Evolutionary conservation across 1,140 invertebrate genomes (phyloP).

Genomic region (Lasioglossum albipes): DNA sequence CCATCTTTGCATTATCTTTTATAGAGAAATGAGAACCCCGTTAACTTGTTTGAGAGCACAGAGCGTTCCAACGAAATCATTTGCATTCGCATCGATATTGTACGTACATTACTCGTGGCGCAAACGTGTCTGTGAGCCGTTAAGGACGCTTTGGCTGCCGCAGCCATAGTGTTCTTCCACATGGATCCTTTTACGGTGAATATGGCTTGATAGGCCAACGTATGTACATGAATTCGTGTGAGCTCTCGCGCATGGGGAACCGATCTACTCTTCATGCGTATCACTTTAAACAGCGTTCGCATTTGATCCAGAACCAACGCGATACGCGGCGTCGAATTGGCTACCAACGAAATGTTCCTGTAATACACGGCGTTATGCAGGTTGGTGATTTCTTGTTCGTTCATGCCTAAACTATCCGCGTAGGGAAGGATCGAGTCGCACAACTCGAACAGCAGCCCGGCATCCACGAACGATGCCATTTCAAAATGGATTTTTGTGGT

Average conservation of each 20-base stretch:
- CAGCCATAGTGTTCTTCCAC: slow-evolving; percentile 89
- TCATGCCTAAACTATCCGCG: slow-evolving; percentile 94
- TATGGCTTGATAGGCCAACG: slow-evolving; percentile 92
- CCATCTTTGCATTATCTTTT: no score
- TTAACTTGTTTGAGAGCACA: no score
- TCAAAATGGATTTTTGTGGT: slow-evolving; percentile 90
- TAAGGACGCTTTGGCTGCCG: slow-evolving; percentile 91
- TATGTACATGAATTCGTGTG: slow-evolving; percentile 92
- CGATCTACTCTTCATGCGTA: slow-evolving; percentile 77
- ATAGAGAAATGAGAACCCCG: no score
- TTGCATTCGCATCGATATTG: not conserved
- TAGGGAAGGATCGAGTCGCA: slow-evolving; percentile 86
- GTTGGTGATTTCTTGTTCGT: slow-evolving; percentile 93
- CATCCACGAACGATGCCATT: slow-evolving; percentile 92
- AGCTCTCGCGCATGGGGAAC: slow-evolving; percentile 81
- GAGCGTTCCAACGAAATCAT: no score
- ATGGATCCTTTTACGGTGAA: slow-evolving; percentile 84
- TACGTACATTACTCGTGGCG: slow-evolving; percentile 83
- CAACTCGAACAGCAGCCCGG: slow-evolving; percentile 85
- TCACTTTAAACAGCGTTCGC: slow-evolving; percentile 86
- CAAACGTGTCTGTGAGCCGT: slow-evolving; percentile 93
- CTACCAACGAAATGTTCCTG: slow-evolving; percentile 87
- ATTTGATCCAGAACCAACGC: slow-evolving; percentile 92
- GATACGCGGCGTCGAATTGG: slow-evolving; percentile 90
- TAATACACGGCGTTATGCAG: slow-evolving; percentile 85